These are phyloP conservation scores for Phalangium opilio DNA, from an alignment of 2,888 invertebrate genomes.

Conservation along the genomic window DNA sequence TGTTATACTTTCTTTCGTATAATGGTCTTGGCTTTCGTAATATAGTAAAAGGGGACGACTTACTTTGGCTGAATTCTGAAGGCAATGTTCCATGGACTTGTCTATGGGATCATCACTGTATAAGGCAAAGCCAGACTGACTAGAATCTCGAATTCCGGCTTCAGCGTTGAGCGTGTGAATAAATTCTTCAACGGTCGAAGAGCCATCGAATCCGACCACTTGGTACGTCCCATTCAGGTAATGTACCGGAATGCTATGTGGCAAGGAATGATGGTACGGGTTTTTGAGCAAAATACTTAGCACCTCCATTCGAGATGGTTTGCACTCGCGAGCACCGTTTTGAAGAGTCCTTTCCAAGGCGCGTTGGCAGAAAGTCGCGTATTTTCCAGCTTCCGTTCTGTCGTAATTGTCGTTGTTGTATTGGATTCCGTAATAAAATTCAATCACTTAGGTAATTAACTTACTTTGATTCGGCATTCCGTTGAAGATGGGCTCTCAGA, in stretches of 20 bases:
- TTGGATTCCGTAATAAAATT: too few species aligned
- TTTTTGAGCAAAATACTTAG: constrained; percentile 81
- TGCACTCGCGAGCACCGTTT: constrained; percentile 74
- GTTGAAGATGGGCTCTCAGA: constrained; percentile 76
- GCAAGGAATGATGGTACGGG: constrained; percentile 90
- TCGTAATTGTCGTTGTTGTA: too few species aligned
- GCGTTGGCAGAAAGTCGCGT: constrained; percentile 86
- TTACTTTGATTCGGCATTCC: constrained; percentile 79
- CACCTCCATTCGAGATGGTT: constrained; percentile 90
- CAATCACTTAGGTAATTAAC: too few species aligned
- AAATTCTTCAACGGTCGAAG: constrained; percentile 91
- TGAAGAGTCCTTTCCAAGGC: constrained; percentile 76
- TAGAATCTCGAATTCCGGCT: constrained; percentile 71
- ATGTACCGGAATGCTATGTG: constrained; percentile 94
- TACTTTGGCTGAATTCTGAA: constrained; percentile 56
- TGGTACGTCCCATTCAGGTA: constrained; percentile 89
- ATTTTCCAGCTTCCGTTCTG: constrained; percentile 84
- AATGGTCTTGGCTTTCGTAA: too few species aligned
- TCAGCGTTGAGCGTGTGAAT: constrained; percentile 74
- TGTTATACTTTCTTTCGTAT: too few species aligned
- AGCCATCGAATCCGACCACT: constrained; percentile 94
- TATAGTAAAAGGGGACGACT: too few species aligned
- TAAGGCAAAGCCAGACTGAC: constrained; percentile 77
- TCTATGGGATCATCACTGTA: constrained; percentile 94
- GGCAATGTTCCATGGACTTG: constrained; percentile 78